Evolutionary conservation across 2,113 vertebrate genomes (phyloP), one percentile per base, ranked within the genome.

Genomic region (Mungos mungo): DNA sequence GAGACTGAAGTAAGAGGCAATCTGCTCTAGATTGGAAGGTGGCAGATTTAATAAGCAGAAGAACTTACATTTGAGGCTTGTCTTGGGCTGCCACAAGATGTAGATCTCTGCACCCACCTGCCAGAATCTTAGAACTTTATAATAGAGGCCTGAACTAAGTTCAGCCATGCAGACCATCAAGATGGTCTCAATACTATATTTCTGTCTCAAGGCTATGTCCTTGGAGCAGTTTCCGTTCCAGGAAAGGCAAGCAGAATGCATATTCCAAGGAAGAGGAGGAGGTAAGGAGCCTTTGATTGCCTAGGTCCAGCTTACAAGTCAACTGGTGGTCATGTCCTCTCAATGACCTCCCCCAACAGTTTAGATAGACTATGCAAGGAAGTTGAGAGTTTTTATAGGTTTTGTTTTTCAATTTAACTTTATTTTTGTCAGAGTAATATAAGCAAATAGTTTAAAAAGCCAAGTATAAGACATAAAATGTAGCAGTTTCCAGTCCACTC

Each of bases 381-480:
- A 89, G 29, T 41, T 69, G 29, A 45, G 25, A n/a, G n/a, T n/a
- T 27, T 93, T 90, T 79, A 33, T 31, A 85, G 16, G 23, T 96
- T 97, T 97, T 50, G 93, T 74, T 93, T 96, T 92, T 57, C 31
- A 91, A 38, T 63, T 31, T 54, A 77, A 69, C 50, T 85, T 80
- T 82, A 87, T 66, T 93, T 96, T 72, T 85, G 47, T 90, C 27
- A 57, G n/a, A 89, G 57, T 85, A 81, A 68, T 25, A 68, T 47
- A 77, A 72, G 25, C 19, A 79, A 29, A n/a, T 63, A 65, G 16
- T n/a, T 93, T 90, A n/a, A 52, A 88, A 93, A 88, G 50, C 85
- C 45, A 95, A 96, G 80, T 87, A 76, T 69, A 68, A 93, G 68
- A 68, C 35, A 68, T 50, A 83, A 76, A 85, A 57, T 85, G 13